A percentile compares a stretch with the other conserved stretches of the same genome.
Conservation (phyloP, 2,797 vertebrate genomes). For the Alfaro cultratus region DNA sequence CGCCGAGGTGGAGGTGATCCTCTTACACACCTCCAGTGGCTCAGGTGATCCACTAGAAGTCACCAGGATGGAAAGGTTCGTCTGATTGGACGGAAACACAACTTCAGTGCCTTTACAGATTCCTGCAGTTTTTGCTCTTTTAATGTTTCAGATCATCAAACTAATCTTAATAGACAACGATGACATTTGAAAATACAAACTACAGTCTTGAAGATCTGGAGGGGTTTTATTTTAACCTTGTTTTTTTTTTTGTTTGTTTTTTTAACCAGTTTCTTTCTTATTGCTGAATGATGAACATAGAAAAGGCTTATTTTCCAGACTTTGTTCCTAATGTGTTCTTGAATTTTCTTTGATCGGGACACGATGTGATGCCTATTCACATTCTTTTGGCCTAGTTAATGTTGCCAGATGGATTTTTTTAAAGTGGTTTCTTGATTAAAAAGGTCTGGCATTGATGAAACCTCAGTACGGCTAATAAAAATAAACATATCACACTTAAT, state of each 20-base stretch:
- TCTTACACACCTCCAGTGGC: slow-evolving; percentile 27
- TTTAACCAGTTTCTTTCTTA: neutral
- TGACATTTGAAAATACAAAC: neutral
- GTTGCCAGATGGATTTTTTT: neutral
- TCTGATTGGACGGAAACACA: slow-evolving; percentile 17
- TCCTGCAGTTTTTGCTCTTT: neutral
- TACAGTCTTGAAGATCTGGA: neutral
- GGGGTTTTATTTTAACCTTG: neutral
- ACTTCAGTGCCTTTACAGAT: slow-evolving; percentile 1
- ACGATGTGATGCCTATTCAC: neutral
- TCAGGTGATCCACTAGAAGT: slow-evolving; percentile 56
- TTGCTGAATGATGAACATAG: neutral
- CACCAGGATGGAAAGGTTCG: slow-evolving; percentile 31
- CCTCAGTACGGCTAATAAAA: neutral
- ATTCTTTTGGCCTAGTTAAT: neutral
- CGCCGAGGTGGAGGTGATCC: slow-evolving; percentile 36
- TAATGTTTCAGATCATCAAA: neutral
- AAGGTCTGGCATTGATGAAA: neutral
- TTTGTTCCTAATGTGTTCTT: neutral
- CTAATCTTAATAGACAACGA: neutral
- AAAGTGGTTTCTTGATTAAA: neutral
- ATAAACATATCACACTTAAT: neutral
- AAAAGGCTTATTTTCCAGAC: neutral
- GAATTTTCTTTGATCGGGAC: neutral
- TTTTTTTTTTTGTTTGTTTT: neutral